Percentiles rank a stretch among this genome's conserved stretches.
phyloP scores from a whole-genome alignment of 2,113 vertebrate species.

The Pholis gunnellus region DNA sequence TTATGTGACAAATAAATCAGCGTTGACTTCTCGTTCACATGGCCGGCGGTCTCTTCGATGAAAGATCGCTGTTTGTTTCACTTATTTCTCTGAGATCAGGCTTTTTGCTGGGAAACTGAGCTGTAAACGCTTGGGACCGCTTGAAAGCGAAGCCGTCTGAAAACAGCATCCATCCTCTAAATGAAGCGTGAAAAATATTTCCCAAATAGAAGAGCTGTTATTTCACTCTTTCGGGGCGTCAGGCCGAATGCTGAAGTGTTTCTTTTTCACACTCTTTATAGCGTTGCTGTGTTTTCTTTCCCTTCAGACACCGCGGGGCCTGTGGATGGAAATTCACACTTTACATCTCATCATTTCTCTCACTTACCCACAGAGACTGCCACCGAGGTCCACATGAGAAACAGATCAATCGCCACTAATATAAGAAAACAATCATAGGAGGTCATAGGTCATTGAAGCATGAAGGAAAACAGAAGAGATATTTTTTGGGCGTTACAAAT shows the following conservation, averaged over 20 bases:
- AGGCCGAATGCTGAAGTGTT: background rate
- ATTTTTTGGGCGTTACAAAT: background rate
- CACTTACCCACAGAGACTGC: slow-evolving; percentile 15
- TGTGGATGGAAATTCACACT: slow-evolving; percentile 35
- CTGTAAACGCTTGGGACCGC: slow-evolving; percentile 1
- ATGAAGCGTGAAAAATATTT: slow-evolving; percentile 30
- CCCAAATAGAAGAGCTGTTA: slow-evolving; percentile 10
- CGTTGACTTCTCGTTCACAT: too few relatives aligned
- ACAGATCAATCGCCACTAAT: background rate
- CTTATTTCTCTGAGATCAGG: too few relatives aligned
- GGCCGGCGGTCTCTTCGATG: too few relatives aligned
- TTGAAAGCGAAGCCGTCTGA: background rate
- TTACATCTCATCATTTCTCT: slow-evolving; percentile 30
- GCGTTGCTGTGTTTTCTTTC: slow-evolving; percentile 49
- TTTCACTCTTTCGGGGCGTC: slow-evolving; percentile 20
- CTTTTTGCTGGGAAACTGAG: background rate
- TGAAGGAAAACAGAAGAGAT: slow-evolving; percentile 3
- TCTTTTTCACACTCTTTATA: slow-evolving; percentile 22
- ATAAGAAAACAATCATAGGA: slow-evolving; percentile 19
- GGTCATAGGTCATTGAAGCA: slow-evolving; percentile 3
- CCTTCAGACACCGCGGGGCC: slow-evolving; percentile 20
- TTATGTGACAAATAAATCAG: too few relatives aligned
- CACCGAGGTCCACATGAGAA: background rate
- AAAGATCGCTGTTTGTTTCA: too few relatives aligned
- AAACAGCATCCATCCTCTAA: slow-evolving; percentile 51